Evolutionary conservation across 2,113 vertebrate species (phyloP).

Genomic region (Cyanoliseus patagonus): DNA sequence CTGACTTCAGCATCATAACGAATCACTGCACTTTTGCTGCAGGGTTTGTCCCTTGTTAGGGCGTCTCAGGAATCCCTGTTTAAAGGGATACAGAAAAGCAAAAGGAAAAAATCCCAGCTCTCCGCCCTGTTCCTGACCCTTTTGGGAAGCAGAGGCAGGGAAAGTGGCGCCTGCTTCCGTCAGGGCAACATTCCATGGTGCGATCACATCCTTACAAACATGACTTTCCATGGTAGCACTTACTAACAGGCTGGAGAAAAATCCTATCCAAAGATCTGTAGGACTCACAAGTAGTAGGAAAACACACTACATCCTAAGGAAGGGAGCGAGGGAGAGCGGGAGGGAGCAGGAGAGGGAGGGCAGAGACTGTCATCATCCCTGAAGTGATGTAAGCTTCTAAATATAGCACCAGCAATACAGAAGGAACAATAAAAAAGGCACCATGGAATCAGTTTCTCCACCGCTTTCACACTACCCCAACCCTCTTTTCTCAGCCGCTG

Average conservation of each 20-base stretch:
- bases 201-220: neutral
- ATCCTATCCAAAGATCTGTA: constrained; percentile 51
- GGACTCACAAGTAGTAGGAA: constrained; percentile 72
- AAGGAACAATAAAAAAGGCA: constrained; percentile 81
- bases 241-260: constrained; percentile 38
- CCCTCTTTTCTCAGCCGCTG: constrained; percentile 17
- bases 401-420: constrained; percentile 84
- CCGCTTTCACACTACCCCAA: neutral
- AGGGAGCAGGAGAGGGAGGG: constrained; percentile 63
- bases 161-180: neutral
- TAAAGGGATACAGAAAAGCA: neutral
- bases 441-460: constrained; percentile 56
- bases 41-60: neutral
- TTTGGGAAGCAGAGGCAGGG: neutral
- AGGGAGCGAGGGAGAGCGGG: constrained; percentile 23
- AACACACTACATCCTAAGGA: constrained; percentile 74
- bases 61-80: constrained; percentile 20
- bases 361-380: constrained; percentile 81
- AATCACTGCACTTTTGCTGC: neutral
- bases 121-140: constrained; percentile 23
- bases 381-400: constrained; percentile 93
- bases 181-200: neutral
- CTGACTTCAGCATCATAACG: neutral
- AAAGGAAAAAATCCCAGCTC: neutral
- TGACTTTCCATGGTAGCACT: neutral